A percentile compares a stretch with the other conserved stretches of the same genome.
phyloP scores from a whole-genome alignment of 2,888 invertebrate genomes.

The Hylaea fasciaria region DNA sequence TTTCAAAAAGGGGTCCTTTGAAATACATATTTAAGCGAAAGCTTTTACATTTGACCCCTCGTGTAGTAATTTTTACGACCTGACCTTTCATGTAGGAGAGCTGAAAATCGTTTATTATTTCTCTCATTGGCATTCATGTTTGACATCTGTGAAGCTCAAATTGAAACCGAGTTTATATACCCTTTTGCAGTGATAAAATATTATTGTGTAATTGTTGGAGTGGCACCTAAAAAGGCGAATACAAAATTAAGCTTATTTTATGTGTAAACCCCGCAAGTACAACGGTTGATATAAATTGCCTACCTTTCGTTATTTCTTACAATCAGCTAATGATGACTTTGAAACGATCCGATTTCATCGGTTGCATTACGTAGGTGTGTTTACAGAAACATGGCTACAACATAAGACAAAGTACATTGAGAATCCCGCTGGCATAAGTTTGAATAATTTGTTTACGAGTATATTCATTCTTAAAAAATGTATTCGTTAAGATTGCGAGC shows the following conservation, averaged over 20 bases:
- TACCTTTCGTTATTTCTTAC: too few species aligned
- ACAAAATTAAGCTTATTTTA: constrained; percentile 1
- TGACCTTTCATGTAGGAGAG: constrained; percentile 35
- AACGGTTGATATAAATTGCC: neutral
- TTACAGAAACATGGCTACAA: too few species aligned
- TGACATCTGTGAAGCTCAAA: constrained; percentile 41
- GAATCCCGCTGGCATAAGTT: too few species aligned
- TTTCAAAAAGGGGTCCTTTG: constrained; percentile 43
- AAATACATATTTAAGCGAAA: constrained; percentile 37
- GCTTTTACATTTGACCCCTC: constrained; percentile 37
- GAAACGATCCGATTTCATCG: too few species aligned
- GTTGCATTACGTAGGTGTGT: too few species aligned
- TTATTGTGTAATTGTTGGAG: constrained; percentile 20
- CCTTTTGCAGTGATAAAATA: constrained; percentile 33
- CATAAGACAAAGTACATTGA: too few species aligned
- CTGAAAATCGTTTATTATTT: constrained; percentile 33
- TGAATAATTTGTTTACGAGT: too few species aligned
- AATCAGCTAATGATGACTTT: too few species aligned
- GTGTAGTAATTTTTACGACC: constrained; percentile 38
- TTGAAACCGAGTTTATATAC: constrained; percentile 26
- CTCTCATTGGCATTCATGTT: constrained; percentile 30
- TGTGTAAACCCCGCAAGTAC: neutral
- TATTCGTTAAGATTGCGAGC: too few species aligned
- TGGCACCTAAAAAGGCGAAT: neutral
- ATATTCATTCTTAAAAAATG: too few species aligned